Conservation (phyloP, 2,113 vertebrate genomes). For the Gymnorhina tibicen region DNA sequence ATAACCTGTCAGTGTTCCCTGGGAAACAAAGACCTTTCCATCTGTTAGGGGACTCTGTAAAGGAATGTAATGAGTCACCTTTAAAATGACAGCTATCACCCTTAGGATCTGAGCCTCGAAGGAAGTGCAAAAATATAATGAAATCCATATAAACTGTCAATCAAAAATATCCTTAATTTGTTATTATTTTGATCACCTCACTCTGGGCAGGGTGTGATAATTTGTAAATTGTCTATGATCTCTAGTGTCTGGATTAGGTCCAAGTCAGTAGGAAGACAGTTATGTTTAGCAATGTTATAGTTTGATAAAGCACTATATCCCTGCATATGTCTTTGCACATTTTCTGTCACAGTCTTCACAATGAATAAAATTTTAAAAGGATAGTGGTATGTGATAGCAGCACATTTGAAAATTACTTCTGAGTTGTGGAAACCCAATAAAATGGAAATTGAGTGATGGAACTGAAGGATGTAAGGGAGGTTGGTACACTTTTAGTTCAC, state of each 20-base stretch:
- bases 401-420: conserved; percentile 41
- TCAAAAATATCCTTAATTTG: not conserved
- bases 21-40: conserved; percentile 65
- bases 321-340: conserved; percentile 28
- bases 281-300: not conserved
- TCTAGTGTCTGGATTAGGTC: not conserved
- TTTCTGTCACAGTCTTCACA: conserved; percentile 45
- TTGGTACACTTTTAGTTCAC: not conserved
- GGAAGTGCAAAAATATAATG: not conserved
- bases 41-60: conserved; percentile 61
- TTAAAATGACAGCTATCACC: conserved; percentile 69
- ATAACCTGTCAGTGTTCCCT: conserved; percentile 64
- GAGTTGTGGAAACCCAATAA: not conserved
- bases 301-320: not conserved
- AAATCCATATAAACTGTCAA: not conserved
- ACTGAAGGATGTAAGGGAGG: rapidly evolving
- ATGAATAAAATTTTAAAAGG: conserved; percentile 42
- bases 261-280: conserved; percentile 9
- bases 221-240: conserved; percentile 30
- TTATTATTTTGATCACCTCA: conserved; percentile 33
- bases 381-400: not conserved
- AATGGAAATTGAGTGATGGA: not conserved
- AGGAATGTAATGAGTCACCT: conserved; percentile 65
- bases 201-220: not conserved
- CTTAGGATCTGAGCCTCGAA: conserved; percentile 39